Conservation (phyloP, 2,113 vertebrate species). For the Menura novaehollandiae region DNA sequence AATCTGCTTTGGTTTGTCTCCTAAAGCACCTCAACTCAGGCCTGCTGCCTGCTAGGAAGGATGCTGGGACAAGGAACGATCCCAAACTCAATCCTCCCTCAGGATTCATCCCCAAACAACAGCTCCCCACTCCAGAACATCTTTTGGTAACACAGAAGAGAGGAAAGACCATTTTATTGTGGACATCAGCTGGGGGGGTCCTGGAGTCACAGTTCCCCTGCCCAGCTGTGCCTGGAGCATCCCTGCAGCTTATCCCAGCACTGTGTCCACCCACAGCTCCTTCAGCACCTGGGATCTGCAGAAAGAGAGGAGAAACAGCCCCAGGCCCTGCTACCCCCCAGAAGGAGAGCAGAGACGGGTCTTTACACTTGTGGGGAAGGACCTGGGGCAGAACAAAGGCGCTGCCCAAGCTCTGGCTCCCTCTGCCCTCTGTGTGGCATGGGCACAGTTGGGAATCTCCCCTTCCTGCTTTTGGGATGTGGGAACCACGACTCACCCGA, state of each 20-base stretch:
- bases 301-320: neutral
- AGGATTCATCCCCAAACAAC: neutral
- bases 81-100: neutral
- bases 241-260: neutral
- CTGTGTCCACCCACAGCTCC: neutral
- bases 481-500: neutral
- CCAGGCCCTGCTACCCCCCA: neutral
- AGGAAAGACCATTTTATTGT: neutral
- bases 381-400: neutral
- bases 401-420: neutral
- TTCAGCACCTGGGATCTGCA: neutral
- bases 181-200: rapidly evolving
- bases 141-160: neutral
- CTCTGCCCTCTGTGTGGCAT: neutral
- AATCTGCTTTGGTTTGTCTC: neutral
- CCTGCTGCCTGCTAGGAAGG: neutral
- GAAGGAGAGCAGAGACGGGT: neutral
- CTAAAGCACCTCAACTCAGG: neutral
- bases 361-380: neutral
- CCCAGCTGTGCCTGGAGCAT: neutral
- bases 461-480: neutral
- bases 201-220: too few relatives aligned
- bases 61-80: neutral
- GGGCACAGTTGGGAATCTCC: neutral
- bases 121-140: neutral